Evolutionary conservation across 2,797 vertebrate species (phyloP).

Genomic region (Sphenopsis melanotis): DNA sequence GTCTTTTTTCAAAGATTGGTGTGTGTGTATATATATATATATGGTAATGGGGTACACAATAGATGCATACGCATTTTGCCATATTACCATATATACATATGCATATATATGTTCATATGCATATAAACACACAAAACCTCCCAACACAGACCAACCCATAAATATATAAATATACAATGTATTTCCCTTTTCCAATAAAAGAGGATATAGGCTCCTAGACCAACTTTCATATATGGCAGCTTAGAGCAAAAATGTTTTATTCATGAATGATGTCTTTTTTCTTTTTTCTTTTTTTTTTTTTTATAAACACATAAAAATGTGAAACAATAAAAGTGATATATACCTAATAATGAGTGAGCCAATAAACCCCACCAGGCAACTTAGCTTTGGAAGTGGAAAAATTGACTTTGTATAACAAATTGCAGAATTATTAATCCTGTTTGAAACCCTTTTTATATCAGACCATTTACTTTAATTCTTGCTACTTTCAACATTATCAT

Average conservation of each 20-base stretch:
- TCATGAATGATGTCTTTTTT: constrained; percentile 62
- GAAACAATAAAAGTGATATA: constrained; percentile 79
- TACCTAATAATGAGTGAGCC: constrained; percentile 75
- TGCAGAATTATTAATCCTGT: constrained; percentile 74
- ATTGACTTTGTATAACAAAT: constrained; percentile 77
- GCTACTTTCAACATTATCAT: constrained; percentile 70
- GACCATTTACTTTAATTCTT: constrained; percentile 74
- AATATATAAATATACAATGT: constrained; percentile 6
- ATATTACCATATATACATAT: constrained; percentile 28
- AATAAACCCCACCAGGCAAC: constrained; percentile 74
- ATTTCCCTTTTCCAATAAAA: constrained; percentile 58
- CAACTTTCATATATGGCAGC: constrained; percentile 66
- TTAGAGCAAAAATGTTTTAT: constrained; percentile 76
- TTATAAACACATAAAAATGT: constrained; percentile 77
- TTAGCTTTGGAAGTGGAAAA: constrained; percentile 72
- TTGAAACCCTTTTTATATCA: constrained; percentile 72
- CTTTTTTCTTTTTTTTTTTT: background rate
- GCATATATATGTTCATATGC: background rate
- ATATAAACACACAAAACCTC: background rate
- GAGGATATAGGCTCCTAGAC: constrained; percentile 58
- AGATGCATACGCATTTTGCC: background rate
- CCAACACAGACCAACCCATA: background rate
- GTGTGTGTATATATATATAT: background rate
- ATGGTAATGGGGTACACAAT: background rate
- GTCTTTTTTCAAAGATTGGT: background rate